A percentile compares a stretch with the other conserved stretches of the same genome.
Conservation (phyloP, 2,113 vertebrate genomes). For the Marmota monax region DNA sequence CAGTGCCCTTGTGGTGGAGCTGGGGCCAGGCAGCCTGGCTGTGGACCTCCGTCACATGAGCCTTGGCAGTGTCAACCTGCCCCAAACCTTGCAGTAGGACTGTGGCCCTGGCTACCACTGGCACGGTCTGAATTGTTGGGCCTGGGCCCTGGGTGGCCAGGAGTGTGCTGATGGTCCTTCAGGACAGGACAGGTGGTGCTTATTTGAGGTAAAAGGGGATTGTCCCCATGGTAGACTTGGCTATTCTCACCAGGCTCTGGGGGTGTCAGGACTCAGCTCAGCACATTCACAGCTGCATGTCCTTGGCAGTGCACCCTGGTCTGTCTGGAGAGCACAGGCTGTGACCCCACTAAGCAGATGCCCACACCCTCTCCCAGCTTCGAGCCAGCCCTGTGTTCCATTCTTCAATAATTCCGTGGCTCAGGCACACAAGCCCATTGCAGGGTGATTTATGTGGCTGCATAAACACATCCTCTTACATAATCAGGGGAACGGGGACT, state of each 20-base stretch:
- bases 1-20: too few relatives aligned
- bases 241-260: not conserved
- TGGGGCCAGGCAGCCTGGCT: not conserved
- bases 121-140: not conserved
- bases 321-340: not conserved
- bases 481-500: not conserved
- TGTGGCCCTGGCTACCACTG: too few relatives aligned
- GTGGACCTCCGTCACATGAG: not conserved
- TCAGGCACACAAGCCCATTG: not conserved
- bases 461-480: not conserved
- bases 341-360: too few relatives aligned
- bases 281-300: too few relatives aligned
- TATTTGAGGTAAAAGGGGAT: not conserved
- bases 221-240: not conserved
- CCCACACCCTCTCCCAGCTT: not conserved
- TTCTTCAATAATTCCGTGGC: not conserved
- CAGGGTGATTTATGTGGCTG: not conserved
- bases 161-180: too few relatives aligned
- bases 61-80: not conserved
- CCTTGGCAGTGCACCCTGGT: not conserved
- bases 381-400: not conserved
- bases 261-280: not conserved
- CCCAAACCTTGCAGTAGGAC: not conserved
- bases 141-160: not conserved
- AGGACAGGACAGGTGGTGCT: not conserved